Conservation (phyloP, 1,140 invertebrate genomes). For the Ceratina australensis region DNA sequence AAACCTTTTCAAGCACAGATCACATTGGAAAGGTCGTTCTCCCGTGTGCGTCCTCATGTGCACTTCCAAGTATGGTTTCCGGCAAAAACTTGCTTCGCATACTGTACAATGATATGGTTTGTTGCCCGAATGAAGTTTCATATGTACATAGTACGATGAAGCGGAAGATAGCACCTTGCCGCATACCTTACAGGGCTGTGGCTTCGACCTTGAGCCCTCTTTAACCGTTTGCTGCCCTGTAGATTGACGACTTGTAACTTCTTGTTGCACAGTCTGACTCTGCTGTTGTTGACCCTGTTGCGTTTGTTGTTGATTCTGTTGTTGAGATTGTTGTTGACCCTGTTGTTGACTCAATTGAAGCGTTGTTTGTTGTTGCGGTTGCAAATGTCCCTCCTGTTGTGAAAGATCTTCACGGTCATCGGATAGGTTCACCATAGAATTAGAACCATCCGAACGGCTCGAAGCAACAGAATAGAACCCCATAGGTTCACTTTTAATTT, state of each 20-base stretch:
- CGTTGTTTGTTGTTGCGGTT: conserved; percentile 75
- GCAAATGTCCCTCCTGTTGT: conserved; percentile 78
- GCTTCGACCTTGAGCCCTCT: conserved; percentile 82
- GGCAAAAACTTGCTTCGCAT: conserved; percentile 85
- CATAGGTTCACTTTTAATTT: conserved; percentile 85
- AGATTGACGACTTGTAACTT: conserved; percentile 75
- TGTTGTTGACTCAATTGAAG: conserved; percentile 75
- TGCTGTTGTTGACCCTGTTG: conserved; percentile 73
- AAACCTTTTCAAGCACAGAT: conserved; percentile 86
- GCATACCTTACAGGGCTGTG: conserved; percentile 87
- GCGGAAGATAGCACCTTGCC: conserved; percentile 87
- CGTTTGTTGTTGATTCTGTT: conserved; percentile 72
- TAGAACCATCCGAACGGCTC: conserved; percentile 77
- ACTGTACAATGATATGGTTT: conserved; percentile 89
- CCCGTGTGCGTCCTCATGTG: conserved; percentile 89
- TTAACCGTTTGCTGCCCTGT: conserved; percentile 74
- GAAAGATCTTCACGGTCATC: conserved; percentile 77
- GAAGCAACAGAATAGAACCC: conserved; percentile 80
- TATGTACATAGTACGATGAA: conserved; percentile 89
- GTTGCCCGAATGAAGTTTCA: conserved; percentile 88
- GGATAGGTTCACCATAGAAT: conserved; percentile 76
- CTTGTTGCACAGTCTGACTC: conserved; percentile 73
- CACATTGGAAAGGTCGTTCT: conserved; percentile 89
- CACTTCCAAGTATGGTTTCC: conserved; percentile 87
- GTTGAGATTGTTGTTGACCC: conserved; percentile 73